Conservation (phyloP, 2,888 invertebrate genomes). For the Tubulanus polymorphus region DNA sequence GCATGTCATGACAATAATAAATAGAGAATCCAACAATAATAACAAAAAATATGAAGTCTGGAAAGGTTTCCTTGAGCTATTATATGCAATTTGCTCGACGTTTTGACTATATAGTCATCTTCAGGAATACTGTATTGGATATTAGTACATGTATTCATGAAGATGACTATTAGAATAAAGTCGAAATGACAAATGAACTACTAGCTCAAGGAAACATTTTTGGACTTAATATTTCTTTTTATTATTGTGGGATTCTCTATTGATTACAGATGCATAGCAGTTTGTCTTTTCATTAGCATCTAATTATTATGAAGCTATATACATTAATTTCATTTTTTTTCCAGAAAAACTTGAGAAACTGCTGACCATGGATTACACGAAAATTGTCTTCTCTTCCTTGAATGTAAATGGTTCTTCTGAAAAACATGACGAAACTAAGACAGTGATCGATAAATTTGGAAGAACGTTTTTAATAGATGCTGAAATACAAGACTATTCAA, state of each 20-base stretch:
- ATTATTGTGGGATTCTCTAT: background rate
- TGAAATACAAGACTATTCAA: conserved; percentile 58
- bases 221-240: background rate
- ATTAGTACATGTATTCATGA: no score
- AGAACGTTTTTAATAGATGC: conserved; percentile 28
- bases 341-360: conserved; percentile 18
- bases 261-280: background rate
- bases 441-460: conserved; percentile 17
- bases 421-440: background rate
- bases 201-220: background rate
- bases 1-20: no score
- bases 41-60: no score
- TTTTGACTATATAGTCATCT: no score
- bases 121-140: no score
- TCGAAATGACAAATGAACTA: no score
- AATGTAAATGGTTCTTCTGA: conserved; percentile 4
- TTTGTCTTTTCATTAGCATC: background rate
- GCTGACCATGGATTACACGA: conserved; percentile 7
- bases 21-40: no score
- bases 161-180: no score
- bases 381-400: conserved; percentile 18
- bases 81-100: no score
- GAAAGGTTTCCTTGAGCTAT: no score
- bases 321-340: no score
- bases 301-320: no score